Percentiles rank a stretch among this genome's conserved stretches.
Conservation (phyloP, 2,113 vertebrate species). For the Atlantisia rogersi region DNA sequence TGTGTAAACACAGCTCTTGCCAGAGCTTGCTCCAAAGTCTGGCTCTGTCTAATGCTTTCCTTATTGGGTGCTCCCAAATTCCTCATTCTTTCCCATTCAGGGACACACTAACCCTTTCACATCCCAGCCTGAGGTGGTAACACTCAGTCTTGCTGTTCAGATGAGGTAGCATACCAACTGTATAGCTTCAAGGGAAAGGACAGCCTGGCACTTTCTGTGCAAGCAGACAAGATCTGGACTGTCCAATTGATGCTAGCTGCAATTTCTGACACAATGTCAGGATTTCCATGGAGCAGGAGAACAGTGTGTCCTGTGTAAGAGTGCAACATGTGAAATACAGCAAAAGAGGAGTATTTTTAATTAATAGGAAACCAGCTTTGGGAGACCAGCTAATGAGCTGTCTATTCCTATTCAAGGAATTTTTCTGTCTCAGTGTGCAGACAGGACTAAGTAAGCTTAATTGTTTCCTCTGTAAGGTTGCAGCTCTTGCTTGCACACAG, state of each 20-base stretch:
- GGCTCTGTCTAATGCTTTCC: not conserved
- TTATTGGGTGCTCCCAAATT: constrained; percentile 25
- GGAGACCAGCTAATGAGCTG: not conserved
- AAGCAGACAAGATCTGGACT: not conserved
- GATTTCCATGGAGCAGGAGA: not conserved
- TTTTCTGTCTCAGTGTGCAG: not conserved
- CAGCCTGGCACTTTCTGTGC: not conserved
- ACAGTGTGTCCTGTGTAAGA: not conserved
- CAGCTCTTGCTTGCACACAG: not conserved
- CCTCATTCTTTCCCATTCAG: not conserved
- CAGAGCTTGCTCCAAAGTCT: constrained; percentile 10
- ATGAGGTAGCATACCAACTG: not conserved
- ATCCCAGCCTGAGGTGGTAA: not conserved
- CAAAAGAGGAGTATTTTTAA: not conserved
- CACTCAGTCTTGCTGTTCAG: not conserved
- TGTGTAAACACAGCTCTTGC: not conserved
- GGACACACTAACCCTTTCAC: not conserved
- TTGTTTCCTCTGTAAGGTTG: not conserved
- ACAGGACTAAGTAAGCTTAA: not conserved
- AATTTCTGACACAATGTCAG: not conserved
- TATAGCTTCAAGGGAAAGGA: rapidly evolving
- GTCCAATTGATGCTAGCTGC: not conserved
- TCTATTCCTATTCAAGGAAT: not conserved
- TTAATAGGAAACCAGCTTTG: not conserved
- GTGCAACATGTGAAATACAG: not conserved